Evolutionary conservation across 2,113 vertebrate species (phyloP).

Genomic region (Eretmodus cyanostictus): DNA sequence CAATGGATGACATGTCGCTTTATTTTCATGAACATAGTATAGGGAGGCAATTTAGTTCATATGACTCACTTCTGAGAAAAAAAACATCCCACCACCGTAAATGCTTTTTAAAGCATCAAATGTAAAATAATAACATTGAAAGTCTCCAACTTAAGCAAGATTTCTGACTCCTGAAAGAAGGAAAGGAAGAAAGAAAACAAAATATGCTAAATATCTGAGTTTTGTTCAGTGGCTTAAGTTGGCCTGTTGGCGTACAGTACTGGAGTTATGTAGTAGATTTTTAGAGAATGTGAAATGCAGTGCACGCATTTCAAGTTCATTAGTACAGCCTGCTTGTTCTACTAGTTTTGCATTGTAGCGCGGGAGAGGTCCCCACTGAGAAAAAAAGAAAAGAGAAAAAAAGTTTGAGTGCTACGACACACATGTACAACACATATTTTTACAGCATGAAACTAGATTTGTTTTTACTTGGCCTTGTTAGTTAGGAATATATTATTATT

Average conservation of each 20-base stretch:
- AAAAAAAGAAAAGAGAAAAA: not conserved
- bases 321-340: not conserved
- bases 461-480: not conserved
- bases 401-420: rapidly evolving
- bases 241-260: not conserved
- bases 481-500: not conserved
- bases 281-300: not conserved
- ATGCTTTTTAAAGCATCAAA: not conserved
- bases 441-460: not conserved
- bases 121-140: not conserved
- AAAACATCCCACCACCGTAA: not conserved
- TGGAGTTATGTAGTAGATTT: not conserved
- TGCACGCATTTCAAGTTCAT: not conserved
- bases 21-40: not conserved
- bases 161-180: not conserved
- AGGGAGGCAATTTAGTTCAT: not conserved
- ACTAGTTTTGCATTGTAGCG: rapidly evolving
- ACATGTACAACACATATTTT: not conserved
- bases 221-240: not conserved
- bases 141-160: not conserved
- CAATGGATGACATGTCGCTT: not conserved
- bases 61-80: not conserved
- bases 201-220: not conserved
- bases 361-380: not conserved
- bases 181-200: not conserved